Conservation (phyloP, 2,797 vertebrate species). For the Sorex maritimensis region DNA sequence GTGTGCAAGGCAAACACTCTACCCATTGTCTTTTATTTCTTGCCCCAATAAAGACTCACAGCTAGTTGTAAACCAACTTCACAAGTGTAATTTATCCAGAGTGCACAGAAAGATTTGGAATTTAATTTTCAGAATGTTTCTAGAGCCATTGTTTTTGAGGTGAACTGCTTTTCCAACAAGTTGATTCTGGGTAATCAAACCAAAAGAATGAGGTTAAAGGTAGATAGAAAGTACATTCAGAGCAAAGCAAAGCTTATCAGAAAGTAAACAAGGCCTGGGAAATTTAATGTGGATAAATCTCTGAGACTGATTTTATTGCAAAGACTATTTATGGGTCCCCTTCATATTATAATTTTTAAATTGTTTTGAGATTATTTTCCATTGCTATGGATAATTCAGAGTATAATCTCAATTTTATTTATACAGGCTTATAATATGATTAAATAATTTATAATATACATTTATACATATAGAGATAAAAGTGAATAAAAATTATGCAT, state of each 20-base stretch:
- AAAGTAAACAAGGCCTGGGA: background rate
- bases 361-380: background rate
- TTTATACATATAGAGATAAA: background rate
- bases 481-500: slow-evolving; percentile 9
- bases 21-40: too few relatives aligned
- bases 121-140: background rate
- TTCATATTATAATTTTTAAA: background rate
- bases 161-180: background rate
- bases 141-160: background rate
- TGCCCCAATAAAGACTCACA: too few relatives aligned
- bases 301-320: background rate
- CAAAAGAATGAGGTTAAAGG: background rate
- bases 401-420: background rate
- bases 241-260: background rate
- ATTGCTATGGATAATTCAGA: background rate
- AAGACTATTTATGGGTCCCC: background rate
- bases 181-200: background rate
- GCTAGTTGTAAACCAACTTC: background rate
- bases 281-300: background rate
- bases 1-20: too few relatives aligned
- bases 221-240: background rate
- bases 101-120: background rate
- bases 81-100: background rate
- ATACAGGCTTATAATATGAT: background rate
- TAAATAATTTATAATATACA: slow-evolving; percentile 59